Evolutionary conservation across 2,797 vertebrate genomes (phyloP).

Genomic region (Alauda arvensis): DNA sequence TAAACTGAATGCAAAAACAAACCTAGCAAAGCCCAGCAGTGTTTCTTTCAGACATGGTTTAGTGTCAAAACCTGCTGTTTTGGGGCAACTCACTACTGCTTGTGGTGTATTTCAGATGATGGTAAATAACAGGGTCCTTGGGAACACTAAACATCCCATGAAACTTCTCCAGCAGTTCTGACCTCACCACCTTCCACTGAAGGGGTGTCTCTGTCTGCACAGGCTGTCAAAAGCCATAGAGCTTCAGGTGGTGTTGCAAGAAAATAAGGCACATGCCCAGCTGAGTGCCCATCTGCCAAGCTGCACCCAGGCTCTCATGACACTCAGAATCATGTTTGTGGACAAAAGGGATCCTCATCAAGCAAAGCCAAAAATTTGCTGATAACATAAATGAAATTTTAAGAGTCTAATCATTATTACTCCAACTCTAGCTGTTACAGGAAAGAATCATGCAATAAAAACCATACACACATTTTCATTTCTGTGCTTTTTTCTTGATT

Average conservation of each 20-base stretch:
- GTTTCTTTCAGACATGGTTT: background rate
- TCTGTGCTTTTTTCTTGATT: background rate
- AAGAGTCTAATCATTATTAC: background rate
- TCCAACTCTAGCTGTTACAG: background rate
- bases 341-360: background rate
- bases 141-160: background rate
- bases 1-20: background rate
- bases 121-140: background rate
- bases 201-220: background rate
- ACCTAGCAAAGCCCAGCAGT: background rate
- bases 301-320: background rate
- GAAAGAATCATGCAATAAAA: background rate
- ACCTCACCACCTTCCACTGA: background rate
- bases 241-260: background rate
- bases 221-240: background rate
- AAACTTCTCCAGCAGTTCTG: background rate
- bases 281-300: background rate
- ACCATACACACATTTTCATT: background rate
- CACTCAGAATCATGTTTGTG: background rate
- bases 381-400: background rate
- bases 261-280: background rate
- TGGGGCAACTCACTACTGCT: background rate
- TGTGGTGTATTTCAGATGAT: background rate
- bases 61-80: background rate
- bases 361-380: background rate